Evolutionary conservation across 2,888 invertebrate genomes (phyloP).

Genomic region (Pheosia gnoma): DNA sequence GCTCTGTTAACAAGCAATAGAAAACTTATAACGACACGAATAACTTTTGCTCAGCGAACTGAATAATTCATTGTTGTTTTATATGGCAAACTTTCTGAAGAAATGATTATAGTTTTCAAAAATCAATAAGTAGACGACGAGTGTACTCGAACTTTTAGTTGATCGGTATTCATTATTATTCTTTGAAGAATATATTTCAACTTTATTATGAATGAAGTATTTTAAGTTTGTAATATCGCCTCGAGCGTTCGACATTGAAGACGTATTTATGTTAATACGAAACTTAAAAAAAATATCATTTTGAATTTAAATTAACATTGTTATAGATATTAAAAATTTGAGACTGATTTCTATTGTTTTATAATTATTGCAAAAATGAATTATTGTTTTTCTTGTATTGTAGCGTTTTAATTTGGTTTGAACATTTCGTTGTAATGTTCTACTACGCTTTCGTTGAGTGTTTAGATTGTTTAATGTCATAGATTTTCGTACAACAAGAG

Average conservation of each 20-base stretch:
- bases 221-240: conserved; percentile 26
- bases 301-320: not conserved
- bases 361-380: too few relatives aligned
- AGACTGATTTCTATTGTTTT: too few relatives aligned
- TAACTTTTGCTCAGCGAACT: conserved; percentile 34
- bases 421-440: too few relatives aligned
- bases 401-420: not conserved
- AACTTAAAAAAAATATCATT: too few relatives aligned
- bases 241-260: conserved; percentile 6
- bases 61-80: conserved; percentile 29
- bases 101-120: conserved; percentile 36
- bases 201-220: conserved; percentile 23
- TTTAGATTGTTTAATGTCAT: not conserved
- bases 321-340: too few relatives aligned
- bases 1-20: conserved; percentile 34
- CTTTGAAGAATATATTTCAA: conserved; percentile 21
- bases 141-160: conserved; percentile 18
- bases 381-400: too few relatives aligned
- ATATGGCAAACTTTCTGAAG: conserved; percentile 29
- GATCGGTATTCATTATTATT: conserved; percentile 30
- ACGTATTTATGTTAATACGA: too few relatives aligned
- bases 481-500: conserved; percentile 14
- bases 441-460: not conserved
- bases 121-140: conserved; percentile 32
- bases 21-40: conserved; percentile 45